These are phyloP conservation scores for Pavo muticus DNA, from an alignment of 2,113 vertebrate genomes.

Conservation along the genomic window DNA sequence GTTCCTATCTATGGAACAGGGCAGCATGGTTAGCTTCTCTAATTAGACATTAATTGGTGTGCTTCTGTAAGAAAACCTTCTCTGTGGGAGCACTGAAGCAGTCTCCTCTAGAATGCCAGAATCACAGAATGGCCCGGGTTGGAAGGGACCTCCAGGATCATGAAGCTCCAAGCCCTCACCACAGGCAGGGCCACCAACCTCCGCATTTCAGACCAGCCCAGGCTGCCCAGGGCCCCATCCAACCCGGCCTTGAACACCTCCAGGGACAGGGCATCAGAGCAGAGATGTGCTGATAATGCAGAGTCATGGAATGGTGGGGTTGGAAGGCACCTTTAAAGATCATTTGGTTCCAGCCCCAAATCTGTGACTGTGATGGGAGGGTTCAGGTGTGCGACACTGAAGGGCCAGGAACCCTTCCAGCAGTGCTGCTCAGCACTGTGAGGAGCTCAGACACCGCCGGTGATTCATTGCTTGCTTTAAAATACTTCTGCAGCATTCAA, in stretches of 20 bases:
- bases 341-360: too few relatives aligned
- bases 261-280: too few relatives aligned
- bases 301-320: too few relatives aligned
- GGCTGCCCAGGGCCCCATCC: too few relatives aligned
- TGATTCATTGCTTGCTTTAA: not conserved
- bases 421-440: not conserved
- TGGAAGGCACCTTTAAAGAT: not conserved
- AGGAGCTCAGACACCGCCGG: not conserved
- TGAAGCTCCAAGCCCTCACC: too few relatives aligned
- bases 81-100: rapidly evolving
- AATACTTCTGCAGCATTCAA: not conserved
- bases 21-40: not conserved
- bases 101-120: not conserved
- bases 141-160: too few relatives aligned
- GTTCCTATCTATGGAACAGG: rapidly evolving
- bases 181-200: too few relatives aligned
- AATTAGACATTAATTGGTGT: rapidly evolving
- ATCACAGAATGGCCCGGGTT: too few relatives aligned
- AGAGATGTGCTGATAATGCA: too few relatives aligned
- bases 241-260: too few relatives aligned
- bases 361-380: not conserved
- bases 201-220: too few relatives aligned
- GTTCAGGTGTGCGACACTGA: not conserved
- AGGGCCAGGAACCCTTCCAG: not conserved
- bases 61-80: not conserved